Base-by-base conservation (phyloP, 2,113 vertebrate species). In the Hyperoodon ampullatus region DNA sequence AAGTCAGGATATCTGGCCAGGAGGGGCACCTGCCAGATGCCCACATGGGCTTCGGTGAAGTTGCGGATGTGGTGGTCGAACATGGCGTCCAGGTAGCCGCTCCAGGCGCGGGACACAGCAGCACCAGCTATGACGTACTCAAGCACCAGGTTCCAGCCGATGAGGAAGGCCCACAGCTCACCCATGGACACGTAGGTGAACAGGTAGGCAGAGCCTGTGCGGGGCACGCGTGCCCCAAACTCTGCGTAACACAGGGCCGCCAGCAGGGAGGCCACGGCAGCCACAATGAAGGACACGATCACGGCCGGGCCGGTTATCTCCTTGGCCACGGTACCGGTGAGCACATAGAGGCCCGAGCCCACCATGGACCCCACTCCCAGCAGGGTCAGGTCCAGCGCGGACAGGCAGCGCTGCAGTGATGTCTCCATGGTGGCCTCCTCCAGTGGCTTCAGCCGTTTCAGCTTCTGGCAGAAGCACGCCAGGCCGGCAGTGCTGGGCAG, bases 111-210 rank as follows among this genome's bases (percentile, higher is more conserved):
- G 53, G 99, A 99, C 88, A 99, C 99, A 0, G 99, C 99, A 0
- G 99, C 99, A 0, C 99, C 99, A 0, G 99, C 99, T 0, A 99
- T 99, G 99, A 99, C 99, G 96, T 99, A 99, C 98, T 99, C 99
- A 86, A 99, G 98, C 87, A 99, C 98, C 71, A 99, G 99, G 0
- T 99, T 99, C 99, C 99, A 99, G 88, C 99, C 99, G 0, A 99
- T 99, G 77, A 99, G 99, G 96, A 99, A 99, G 85, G 99, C 99
- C 99, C 99, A 99, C 80, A 99, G 98, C 97, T 99, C 99, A 0
- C 99, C 99, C 95, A 99, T 98, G 0, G 99, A 99, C 75, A 99
- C 99, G 0, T 99, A 99, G 5, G 99, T 99, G 98, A 99, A 99
- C 99, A 99, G 99, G 97, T 99, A 99, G 58, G 99, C 99, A 5